These are phyloP conservation scores for Acromyrmex charruanus DNA, from an alignment of 1,140 invertebrate species.

Conservation along the genomic window DNA sequence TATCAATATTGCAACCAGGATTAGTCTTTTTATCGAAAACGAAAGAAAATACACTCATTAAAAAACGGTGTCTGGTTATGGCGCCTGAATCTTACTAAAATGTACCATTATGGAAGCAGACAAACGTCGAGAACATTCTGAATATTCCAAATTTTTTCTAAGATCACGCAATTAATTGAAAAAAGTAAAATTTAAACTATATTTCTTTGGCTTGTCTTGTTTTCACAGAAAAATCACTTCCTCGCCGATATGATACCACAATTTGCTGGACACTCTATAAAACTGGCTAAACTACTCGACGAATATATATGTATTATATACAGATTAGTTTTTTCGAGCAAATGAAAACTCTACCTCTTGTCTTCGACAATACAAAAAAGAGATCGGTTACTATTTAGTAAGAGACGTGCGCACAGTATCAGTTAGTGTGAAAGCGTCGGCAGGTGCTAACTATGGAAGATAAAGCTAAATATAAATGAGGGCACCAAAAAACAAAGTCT, in stretches of 20 bases:
- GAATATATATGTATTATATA: constrained; percentile 11
- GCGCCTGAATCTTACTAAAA: constrained; percentile 84
- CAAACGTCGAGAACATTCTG: neutral
- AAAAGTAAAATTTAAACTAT: neutral
- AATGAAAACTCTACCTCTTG: neutral
- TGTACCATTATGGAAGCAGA: constrained; percentile 63
- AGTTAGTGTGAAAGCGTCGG: constrained; percentile 86
- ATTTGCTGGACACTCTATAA: neutral
- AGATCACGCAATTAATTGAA: constrained; percentile 4
- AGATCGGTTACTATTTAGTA: constrained; percentile 80
- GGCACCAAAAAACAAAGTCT: constrained; percentile 85
- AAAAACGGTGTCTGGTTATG: constrained; percentile 78
- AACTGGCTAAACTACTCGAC: constrained; percentile 31
- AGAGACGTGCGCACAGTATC: constrained; percentile 83
- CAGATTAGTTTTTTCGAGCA: neutral
- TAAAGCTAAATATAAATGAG: constrained; percentile 87
- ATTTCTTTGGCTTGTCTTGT: neutral
- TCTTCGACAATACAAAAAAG: constrained; percentile 16
- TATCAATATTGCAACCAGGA: constrained; percentile 82
- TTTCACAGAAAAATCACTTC: neutral
- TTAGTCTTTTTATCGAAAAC: constrained; percentile 80
- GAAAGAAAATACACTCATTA: constrained; percentile 80
- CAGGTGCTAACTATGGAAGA: constrained; percentile 87
- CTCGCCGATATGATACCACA: neutral
- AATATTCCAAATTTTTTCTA: neutral